Evolutionary conservation across 1,140 invertebrate species (phyloP).

Genomic region (Archivesica marissinica): DNA sequence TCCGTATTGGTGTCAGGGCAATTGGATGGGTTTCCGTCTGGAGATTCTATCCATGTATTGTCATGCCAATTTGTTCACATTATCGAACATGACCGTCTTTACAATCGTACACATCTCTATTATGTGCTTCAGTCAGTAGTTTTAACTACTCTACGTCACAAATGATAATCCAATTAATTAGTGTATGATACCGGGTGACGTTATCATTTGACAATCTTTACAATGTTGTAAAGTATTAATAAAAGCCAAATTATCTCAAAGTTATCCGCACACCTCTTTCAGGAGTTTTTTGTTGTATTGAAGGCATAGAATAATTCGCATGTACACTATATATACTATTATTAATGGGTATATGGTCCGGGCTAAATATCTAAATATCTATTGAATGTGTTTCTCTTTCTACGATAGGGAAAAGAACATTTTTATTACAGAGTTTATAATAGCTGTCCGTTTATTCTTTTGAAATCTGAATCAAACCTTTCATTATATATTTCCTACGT

Average conservation of each 20-base stretch:
- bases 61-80: neutral
- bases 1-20: no score
- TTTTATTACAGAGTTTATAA: slow-evolving; percentile 3
- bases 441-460: neutral
- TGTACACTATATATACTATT: slow-evolving; percentile 15
- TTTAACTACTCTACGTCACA: neutral
- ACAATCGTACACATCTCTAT: neutral
- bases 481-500: neutral
- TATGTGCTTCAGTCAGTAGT: neutral
- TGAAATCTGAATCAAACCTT: neutral
- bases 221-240: slow-evolving; percentile 16
- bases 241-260: slow-evolving; percentile 3
- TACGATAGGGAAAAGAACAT: neutral
- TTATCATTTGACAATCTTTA: neutral
- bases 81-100: neutral
- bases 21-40: neutral
- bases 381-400: slow-evolving; percentile 13
- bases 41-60: neutral
- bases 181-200: neutral
- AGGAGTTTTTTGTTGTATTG: neutral
- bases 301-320: neutral
- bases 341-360: neutral
- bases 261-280: neutral
- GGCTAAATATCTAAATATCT: neutral
- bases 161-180: slow-evolving; percentile 21